Evolutionary conservation across 1,140 invertebrate species (phyloP).

Genomic region (Drosophila ercepeae): DNA sequence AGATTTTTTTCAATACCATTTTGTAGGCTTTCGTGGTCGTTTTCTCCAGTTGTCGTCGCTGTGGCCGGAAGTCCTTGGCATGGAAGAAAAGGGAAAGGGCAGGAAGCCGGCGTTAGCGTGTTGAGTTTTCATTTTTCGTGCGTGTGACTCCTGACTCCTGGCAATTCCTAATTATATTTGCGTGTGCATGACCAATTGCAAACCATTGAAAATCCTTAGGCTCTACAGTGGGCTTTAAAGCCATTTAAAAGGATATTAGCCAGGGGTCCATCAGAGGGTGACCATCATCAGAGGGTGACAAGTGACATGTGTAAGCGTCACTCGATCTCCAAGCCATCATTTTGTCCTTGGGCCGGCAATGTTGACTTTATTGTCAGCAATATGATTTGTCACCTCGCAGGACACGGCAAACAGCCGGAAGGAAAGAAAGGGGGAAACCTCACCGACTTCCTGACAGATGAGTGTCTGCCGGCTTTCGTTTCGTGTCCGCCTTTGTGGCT

Average conservation of each 20-base stretch:
- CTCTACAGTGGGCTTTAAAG: slow-evolving; percentile 34
- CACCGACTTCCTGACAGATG: slow-evolving; percentile 35
- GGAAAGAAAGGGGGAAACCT: slow-evolving; percentile 4
- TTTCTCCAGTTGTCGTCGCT: slow-evolving; percentile 51
- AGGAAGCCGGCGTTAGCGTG: slow-evolving; percentile 46
- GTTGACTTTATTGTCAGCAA: slow-evolving; percentile 74
- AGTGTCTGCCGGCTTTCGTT: slow-evolving; percentile 29
- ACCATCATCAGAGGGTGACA: slow-evolving; percentile 24
- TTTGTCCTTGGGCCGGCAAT: slow-evolving; percentile 50
- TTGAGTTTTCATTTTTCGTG: slow-evolving; percentile 64
- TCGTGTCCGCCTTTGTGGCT: slow-evolving; percentile 40
- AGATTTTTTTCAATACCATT: not conserved
- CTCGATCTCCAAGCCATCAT: slow-evolving; percentile 38
- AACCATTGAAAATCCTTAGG: slow-evolving; percentile 10
- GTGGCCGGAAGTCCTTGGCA: slow-evolving; percentile 45
- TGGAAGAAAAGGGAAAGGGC: slow-evolving; percentile 2
- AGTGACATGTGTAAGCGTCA: slow-evolving; percentile 43
- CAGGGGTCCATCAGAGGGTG: not conserved
- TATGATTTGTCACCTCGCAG: slow-evolving; percentile 72
- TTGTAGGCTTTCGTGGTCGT: slow-evolving; percentile 2
- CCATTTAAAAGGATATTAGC: slow-evolving; percentile 49
- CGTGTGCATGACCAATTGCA: slow-evolving; percentile 60
- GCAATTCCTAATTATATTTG: slow-evolving; percentile 71
- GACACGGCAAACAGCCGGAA: slow-evolving; percentile 9
- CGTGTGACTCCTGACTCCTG: slow-evolving; percentile 44